A percentile compares a stretch with the other conserved stretches of the same genome.
These are phyloP conservation scores for Epizoanthus fatuus DNA, from an alignment of 92 coral and sea anemone species.

Conservation along the genomic window DNA sequence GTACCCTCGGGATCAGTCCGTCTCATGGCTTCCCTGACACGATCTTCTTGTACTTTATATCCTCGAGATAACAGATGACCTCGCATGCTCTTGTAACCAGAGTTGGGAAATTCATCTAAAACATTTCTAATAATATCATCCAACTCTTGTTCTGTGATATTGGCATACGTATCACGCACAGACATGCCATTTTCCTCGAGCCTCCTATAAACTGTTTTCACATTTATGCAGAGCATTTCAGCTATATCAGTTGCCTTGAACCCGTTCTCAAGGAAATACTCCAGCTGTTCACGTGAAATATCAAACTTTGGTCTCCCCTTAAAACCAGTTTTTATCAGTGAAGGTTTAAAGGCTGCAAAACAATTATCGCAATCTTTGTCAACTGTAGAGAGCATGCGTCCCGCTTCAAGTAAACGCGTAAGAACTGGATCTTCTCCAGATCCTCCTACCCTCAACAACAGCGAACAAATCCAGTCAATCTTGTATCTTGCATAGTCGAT, in stretches of 20 bases:
- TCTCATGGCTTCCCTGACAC: slow-evolving; percentile 76
- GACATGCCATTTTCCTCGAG: slow-evolving; percentile 60
- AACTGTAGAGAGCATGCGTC: slow-evolving; percentile 50
- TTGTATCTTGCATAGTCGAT: slow-evolving; percentile 70
- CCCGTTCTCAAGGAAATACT: slow-evolving; percentile 57
- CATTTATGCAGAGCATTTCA: slow-evolving; percentile 55
- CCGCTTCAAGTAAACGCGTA: slow-evolving; percentile 47
- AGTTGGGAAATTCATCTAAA: slow-evolving; percentile 71
- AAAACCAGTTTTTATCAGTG: slow-evolving; percentile 66
- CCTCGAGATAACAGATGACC: slow-evolving; percentile 74
- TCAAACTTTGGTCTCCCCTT: slow-evolving; percentile 61
- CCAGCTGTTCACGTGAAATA: slow-evolving; percentile 41
- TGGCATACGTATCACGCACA: slow-evolving; percentile 60
- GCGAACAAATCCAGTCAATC: slow-evolving; percentile 78
- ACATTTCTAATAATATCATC: slow-evolving; percentile 45
- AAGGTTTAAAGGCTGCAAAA: slow-evolving; percentile 3
- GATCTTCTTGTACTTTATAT: slow-evolving; percentile 69
- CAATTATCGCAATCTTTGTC: slow-evolving; percentile 40
- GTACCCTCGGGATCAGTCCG: slow-evolving; percentile 72
- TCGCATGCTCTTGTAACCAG: slow-evolving; percentile 73
- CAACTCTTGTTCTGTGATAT: slow-evolving; percentile 54
- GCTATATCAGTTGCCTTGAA: slow-evolving; percentile 75
- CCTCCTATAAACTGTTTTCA: slow-evolving; percentile 75
- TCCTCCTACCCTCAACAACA: slow-evolving; percentile 71
- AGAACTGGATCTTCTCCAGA: slow-evolving; percentile 57